Evolutionary conservation across 2,888 invertebrate genomes (phyloP).

Genomic region (Sialis lutaria): DNA sequence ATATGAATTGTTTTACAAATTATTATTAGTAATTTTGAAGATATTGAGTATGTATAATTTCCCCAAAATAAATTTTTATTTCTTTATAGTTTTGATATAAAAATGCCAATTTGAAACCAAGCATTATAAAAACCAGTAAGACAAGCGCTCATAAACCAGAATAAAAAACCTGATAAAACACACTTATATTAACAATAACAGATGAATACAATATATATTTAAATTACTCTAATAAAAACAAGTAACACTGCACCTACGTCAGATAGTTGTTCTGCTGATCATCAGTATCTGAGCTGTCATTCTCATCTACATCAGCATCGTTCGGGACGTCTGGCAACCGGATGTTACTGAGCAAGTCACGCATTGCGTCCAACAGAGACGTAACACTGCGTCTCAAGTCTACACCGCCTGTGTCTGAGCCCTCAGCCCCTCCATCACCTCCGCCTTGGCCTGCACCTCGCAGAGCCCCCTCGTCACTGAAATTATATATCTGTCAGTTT

Average conservation of each 20-base stretch:
- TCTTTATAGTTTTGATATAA: too few relatives aligned
- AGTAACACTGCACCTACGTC: slow-evolving; percentile 12
- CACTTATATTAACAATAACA: too few relatives aligned
- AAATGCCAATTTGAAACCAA: too few relatives aligned
- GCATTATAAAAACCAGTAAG: too few relatives aligned
- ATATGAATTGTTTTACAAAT: too few relatives aligned
- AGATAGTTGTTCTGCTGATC: slow-evolving; percentile 30
- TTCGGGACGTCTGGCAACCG: slow-evolving; percentile 37
- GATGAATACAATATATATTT: too few relatives aligned
- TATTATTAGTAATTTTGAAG: too few relatives aligned
- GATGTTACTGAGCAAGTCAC: slow-evolving; percentile 49
- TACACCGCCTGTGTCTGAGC: slow-evolving; percentile 20
- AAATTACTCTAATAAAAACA: too few relatives aligned
- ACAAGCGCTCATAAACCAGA: too few relatives aligned
- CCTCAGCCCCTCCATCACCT: slow-evolving; percentile 17
- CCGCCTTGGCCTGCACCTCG: slow-evolving; percentile 10
- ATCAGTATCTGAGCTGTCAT: slow-evolving; percentile 30
- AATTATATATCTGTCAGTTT: background rate
- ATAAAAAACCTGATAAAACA: too few relatives aligned
- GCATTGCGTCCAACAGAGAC: slow-evolving; percentile 51
- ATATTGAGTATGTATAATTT: too few relatives aligned
- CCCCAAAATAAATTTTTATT: too few relatives aligned
- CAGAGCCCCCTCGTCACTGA: slow-evolving; percentile 10
- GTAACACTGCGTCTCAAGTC: slow-evolving; percentile 45
- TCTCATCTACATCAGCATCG: slow-evolving; percentile 30